These are phyloP conservation scores for Achlya flavicornis DNA, from an alignment of 2,888 invertebrate genomes.

Conservation along the genomic window DNA sequence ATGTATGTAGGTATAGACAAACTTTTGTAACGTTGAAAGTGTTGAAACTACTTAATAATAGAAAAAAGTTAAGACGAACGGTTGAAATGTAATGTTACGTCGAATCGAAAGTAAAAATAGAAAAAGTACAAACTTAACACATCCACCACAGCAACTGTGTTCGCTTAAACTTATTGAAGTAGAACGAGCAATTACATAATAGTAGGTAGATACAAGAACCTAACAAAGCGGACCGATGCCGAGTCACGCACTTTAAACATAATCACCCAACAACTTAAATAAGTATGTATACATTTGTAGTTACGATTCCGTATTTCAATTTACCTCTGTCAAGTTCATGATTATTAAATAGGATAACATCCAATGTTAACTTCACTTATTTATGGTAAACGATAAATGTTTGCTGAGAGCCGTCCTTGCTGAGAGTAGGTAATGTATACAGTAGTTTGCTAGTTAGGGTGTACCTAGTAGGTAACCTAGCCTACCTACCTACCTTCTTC, in stretches of 20 bases:
- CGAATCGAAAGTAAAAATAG: background rate
- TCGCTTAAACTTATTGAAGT: background rate
- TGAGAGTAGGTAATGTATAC: too few relatives aligned
- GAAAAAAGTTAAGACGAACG: too few relatives aligned
- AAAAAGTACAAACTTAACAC: background rate
- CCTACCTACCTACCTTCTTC: too few relatives aligned
- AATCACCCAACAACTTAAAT: background rate
- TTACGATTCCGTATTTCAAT: background rate
- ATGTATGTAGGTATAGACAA: too few relatives aligned
- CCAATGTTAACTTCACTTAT: background rate
- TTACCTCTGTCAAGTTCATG: slow-evolving; percentile 1
- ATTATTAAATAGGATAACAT: background rate
- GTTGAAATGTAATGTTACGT: too few relatives aligned
- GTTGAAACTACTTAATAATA: too few relatives aligned
- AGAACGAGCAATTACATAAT: background rate
- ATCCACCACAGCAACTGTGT: background rate
- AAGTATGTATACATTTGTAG: background rate
- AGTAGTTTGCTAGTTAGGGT: too few relatives aligned
- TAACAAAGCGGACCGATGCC: background rate
- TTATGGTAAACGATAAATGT: too few relatives aligned
- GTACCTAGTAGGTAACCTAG: too few relatives aligned
- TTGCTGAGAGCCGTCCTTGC: too few relatives aligned
- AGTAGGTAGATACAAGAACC: background rate
- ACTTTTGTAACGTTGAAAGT: too few relatives aligned
- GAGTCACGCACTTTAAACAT: background rate